Evolutionary conservation across 1,140 invertebrate species (phyloP), one percentile per base, ranked within the genome.

Genomic region (Zaprionus tsacasi): DNA sequence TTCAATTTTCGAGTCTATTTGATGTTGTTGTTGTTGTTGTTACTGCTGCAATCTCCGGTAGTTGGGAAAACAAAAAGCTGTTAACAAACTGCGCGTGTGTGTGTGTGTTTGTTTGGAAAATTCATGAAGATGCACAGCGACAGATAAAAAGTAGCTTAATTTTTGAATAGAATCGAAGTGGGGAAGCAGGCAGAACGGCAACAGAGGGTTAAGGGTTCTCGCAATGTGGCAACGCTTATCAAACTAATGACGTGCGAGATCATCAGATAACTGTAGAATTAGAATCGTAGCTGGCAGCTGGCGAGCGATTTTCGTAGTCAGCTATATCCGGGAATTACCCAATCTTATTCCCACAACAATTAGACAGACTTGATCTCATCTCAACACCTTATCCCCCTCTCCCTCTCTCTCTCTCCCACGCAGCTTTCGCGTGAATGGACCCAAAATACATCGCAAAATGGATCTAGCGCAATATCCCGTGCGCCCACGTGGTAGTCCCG

Each of bases 391-490:
- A n/a, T n/a, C n/a, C n/a, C n/a, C n/a, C n/a, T 3, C 35, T 5
- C 7, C 17, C 36, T 54, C 38, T 1, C 33, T 5, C 15, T n/a
- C 52, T 65, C 64, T 33, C 21, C n/a, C 55, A 36, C 25, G 13
- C 57, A 92, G 94, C 25, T 96, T 95, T 86, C 94, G 96, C 17
- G 95, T 95, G 2, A 94, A 95, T 80, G 96, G 96, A 4, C 95
- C 95, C 15, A 95, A 96, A 69, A 93, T 96, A 6, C 95, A 95
- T 72, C 92, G 95, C 45, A 95, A 95, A 90, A 94, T 95, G 91
- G 95, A 96, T 74, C 91, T 96, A 57, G 95, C 95, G 63, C 95
- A 96, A 91, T 93, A 93, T 77, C 94, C 94, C 12, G 93, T 94
- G n/a, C 93, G 94, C 48, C 93, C 94, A 3, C 94, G 94, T 45